These are phyloP conservation scores for Argyrosomus japonicus DNA, from an alignment of 2,113 vertebrate species.

Conservation along the genomic window DNA sequence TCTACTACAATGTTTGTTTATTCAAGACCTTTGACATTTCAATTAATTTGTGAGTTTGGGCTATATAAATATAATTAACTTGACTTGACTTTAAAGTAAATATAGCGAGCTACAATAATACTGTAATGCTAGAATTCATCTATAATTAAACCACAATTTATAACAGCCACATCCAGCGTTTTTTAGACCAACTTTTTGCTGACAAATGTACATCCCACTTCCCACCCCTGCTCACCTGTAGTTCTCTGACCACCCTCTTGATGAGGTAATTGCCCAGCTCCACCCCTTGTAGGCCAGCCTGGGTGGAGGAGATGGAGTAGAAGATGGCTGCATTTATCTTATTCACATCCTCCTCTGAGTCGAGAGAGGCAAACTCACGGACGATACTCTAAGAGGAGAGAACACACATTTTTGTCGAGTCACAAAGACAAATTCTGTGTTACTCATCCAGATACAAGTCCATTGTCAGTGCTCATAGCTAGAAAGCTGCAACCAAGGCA, in stretches of 20 bases:
- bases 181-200: not conserved
- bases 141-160: not conserved
- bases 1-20: not conserved
- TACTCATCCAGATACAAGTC: not conserved
- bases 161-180: not conserved
- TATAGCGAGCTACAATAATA: not conserved
- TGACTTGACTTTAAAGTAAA: not conserved
- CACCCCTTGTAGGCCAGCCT: constrained; percentile 94
- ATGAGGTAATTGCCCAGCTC: constrained; percentile 96
- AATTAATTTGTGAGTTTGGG: not conserved
- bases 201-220: not conserved
- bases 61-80: not conserved
- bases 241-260: constrained; percentile 93
- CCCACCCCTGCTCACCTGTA: constrained; percentile 86
- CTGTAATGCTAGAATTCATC: too few species aligned
- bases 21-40: not conserved
- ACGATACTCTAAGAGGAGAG: constrained; percentile 87
- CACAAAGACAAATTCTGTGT: not conserved
- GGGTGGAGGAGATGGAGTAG: constrained; percentile 95
- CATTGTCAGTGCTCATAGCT: not conserved
- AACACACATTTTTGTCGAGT: not conserved
- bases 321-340: constrained; percentile 91
- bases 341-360: constrained; percentile 86
- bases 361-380: constrained; percentile 85
- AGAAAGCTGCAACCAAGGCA: not conserved